A percentile compares a stretch with the other conserved stretches of the same genome.
Conservation (phyloP, 1,140 invertebrate genomes). For the Steinernema khuongi region DNA sequence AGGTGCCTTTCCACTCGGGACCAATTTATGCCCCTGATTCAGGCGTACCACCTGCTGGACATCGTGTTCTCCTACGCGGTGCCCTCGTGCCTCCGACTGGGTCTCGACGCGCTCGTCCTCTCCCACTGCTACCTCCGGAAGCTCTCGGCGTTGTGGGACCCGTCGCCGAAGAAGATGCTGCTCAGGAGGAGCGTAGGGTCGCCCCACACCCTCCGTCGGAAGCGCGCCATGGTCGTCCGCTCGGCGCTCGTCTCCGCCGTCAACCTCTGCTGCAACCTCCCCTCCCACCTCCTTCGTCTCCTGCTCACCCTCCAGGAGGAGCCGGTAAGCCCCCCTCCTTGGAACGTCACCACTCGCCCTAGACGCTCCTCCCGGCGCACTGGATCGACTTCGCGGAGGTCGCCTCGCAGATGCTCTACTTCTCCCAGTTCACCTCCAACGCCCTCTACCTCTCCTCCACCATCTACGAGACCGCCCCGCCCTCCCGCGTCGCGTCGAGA, state of each 20-base stretch:
- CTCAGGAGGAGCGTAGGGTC: slow-evolving; percentile 37
- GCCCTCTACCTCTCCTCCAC: slow-evolving; percentile 52
- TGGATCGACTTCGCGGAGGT: slow-evolving; percentile 38
- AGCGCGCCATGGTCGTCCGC: slow-evolving; percentile 50
- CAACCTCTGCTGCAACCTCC: slow-evolving; percentile 52
- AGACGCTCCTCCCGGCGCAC: slow-evolving; percentile 36
- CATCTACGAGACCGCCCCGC: slow-evolving; percentile 45
- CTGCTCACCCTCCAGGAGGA: slow-evolving; percentile 44
- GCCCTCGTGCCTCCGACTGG: slow-evolving; percentile 43
- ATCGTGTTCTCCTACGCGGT: slow-evolving; percentile 49
- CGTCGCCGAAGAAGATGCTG: slow-evolving; percentile 9
- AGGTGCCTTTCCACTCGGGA: slow-evolving; percentile 15
- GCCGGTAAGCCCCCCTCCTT: background rate
- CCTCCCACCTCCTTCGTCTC: slow-evolving; percentile 46
- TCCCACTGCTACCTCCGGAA: slow-evolving; percentile 50
- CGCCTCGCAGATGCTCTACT: slow-evolving; percentile 48
- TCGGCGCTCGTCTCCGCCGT: slow-evolving; percentile 52
- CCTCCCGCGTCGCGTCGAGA: background rate
- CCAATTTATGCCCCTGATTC: slow-evolving; percentile 16
- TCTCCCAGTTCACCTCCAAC: slow-evolving; percentile 53
- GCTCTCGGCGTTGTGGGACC: no score
- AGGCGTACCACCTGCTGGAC: slow-evolving; percentile 48
- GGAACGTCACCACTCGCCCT: background rate
- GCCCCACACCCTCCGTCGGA: slow-evolving; percentile 24
- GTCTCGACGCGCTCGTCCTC: slow-evolving; percentile 48